phyloP scores from a whole-genome alignment of 2,888 invertebrate genomes.

The Cosmopolites sordidus region DNA sequence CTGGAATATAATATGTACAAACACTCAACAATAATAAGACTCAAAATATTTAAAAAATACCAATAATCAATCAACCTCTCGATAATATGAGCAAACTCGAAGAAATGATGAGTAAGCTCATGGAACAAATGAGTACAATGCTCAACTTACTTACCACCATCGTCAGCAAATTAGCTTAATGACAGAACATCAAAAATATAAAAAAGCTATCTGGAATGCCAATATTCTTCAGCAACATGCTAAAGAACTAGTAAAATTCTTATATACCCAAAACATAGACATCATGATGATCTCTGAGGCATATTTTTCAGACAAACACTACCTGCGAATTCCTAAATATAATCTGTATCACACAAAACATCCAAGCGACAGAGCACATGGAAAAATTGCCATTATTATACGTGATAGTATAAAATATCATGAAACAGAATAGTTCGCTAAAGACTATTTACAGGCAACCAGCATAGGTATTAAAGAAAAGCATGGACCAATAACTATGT shows the following conservation, averaged over 20 bases:
- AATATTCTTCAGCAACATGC: too few relatives aligned
- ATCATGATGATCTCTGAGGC: slow-evolving; percentile 27
- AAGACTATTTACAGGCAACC: slow-evolving; percentile 26
- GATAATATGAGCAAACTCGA: slow-evolving; percentile 23
- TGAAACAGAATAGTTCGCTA: slow-evolving; percentile 16
- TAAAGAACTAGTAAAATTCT: too few relatives aligned
- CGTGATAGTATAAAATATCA: slow-evolving; percentile 23
- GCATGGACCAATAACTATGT: slow-evolving; percentile 17
- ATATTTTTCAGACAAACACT: slow-evolving; percentile 14
- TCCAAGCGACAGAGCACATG: slow-evolving; percentile 23
- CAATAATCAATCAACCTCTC: background rate
- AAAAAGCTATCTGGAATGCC: slow-evolving; percentile 22
- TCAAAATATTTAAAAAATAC: slow-evolving; percentile 9
- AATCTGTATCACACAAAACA: slow-evolving; percentile 25
- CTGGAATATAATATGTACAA: slow-evolving; percentile 1
- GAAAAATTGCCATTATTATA: slow-evolving; percentile 27
- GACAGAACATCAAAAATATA: slow-evolving; percentile 9
- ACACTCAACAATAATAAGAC: background rate
- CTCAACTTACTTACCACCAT: slow-evolving; percentile 25
- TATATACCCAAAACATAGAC: slow-evolving; percentile 13
- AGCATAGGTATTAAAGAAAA: slow-evolving; percentile 22
- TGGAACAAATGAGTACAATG: slow-evolving; percentile 26
- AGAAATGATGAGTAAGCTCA: slow-evolving; percentile 23
- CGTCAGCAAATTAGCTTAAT: slow-evolving; percentile 18
- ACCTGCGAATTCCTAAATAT: slow-evolving; percentile 26